Base-by-base conservation (phyloP, 2,797 vertebrate species). In the Sternarchorhynchus goeldii region DNA sequence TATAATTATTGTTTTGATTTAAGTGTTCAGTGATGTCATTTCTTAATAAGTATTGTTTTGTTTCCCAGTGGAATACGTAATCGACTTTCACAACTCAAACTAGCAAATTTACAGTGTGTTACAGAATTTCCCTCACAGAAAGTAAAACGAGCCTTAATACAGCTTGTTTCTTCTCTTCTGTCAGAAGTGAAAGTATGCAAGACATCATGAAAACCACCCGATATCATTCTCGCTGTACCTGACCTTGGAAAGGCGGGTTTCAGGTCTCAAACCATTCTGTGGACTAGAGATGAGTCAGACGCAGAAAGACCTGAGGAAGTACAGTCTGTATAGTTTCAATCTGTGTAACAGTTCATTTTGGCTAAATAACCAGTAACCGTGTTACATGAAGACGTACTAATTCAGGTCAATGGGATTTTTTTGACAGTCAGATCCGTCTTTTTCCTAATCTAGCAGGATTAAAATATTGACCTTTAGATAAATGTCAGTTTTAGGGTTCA, bases 281-380 rank as follows among this genome's bases (percentile, higher is more conserved):
- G 6, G 53, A 57, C 36, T 29, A 53, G 6, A 74, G n/a, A 77
- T 77, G 70, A 75, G 65, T 77, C 69, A 70, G 17, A 5, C 32
- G 32, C 32, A 10, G 21, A 29, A 34, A 41, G 18, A 66, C 8
- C 12, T 7, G 31, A 74, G 55, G 64, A 79, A 71, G 60, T 75
- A 65, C 66, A 77, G 41, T 70, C 67, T 75, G 41, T 12, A 34
- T 4, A 6, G 14, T 82, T 78, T 82, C 50, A 31, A 4, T 77
- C 6, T 75, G 36, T 59, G 36, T 79, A 65, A 66, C 29, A 31
- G 34, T 59, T 60, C 50, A 41, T 2, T 72, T 20, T 56, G 70
- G 20, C 31, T 77, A 55, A 21, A 55, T 5, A 12, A 7, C 53
- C 41, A 31, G 21, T 18, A 50, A 16, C 20, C 12, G 7, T 67